Evolutionary conservation across 2,113 vertebrate species (phyloP), one percentile per base, ranked within the genome.

Genomic region (Callospermophilus lateralis): DNA sequence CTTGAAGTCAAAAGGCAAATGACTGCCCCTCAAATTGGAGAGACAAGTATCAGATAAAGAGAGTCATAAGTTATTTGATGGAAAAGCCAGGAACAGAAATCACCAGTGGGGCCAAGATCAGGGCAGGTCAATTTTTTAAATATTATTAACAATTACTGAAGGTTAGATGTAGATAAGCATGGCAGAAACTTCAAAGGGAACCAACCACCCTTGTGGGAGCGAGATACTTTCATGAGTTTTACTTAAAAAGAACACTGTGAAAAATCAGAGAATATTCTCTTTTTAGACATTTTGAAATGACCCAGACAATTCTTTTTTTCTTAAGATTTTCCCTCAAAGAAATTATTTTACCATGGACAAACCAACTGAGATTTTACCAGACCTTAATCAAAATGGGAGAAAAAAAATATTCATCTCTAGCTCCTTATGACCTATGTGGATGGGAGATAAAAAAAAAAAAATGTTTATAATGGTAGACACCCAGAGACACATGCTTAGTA

Each of bases 141-240:
- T 80, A 34, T 67, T 24, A 76, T 34, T 53, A 26, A 79, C 6
- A 63, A 45, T 76, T 70, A 42, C 48, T 83, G 53, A 4, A 42
- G 76, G 17, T 1, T 84, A 39, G 78, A 48, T 37, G 11, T 68
- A 11, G 15, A 55, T 4, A 77, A 78, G 6, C 13, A 42, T 91
- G 24, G 78, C 4, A 61, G 8, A 87, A 73, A 12, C 13, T 89
- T 68, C 0, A 84, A 0, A 22, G 3, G 15, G 39, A 42, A 13
- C 11, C 11, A 58, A 4, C 24, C 2, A 4, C 24, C 2, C 42
- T 61, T 2, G 4, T 6, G 34, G 4, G 34, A 2, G 28, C 32
- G n/a, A 15, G 26, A 68, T 4, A 37, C 34, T 83, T 81, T 37
- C 30, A 34, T 39, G 20, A 78, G 4, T 80, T 68, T 37, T 26